Evolutionary conservation across 2,113 vertebrate genomes (phyloP).

Genomic region (Azemiops feae): DNA sequence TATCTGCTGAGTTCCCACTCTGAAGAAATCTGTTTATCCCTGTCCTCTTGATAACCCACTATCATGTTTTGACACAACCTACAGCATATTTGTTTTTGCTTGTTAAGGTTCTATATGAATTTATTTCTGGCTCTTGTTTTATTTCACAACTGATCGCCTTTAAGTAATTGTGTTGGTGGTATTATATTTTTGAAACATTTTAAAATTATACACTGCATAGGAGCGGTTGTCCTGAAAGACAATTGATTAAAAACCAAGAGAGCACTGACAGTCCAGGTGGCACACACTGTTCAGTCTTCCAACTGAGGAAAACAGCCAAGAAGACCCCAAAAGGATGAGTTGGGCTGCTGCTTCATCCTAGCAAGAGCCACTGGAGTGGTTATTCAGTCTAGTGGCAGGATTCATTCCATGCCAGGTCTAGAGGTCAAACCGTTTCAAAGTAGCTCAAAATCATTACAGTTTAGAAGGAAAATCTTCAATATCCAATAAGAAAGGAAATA

Average conservation of each 20-base stretch:
- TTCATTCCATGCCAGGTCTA: background rate
- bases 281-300: background rate
- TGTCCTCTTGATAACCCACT: background rate
- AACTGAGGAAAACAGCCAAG: background rate
- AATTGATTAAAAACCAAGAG: background rate
- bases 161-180: background rate
- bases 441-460: background rate
- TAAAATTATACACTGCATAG: background rate
- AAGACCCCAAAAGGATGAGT: background rate
- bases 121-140: background rate
- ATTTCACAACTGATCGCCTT: background rate
- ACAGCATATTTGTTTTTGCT: background rate
- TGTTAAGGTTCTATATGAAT: background rate
- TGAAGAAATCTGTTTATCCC: background rate
- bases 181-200: background rate
- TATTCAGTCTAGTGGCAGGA: background rate
- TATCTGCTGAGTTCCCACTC: background rate
- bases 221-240: background rate
- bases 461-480: background rate
- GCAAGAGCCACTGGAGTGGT: background rate
- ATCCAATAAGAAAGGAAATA: background rate
- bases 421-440: background rate
- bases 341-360: background rate
- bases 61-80: background rate
- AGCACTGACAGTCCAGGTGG: background rate